Evolutionary conservation across 2,888 invertebrate genomes (phyloP).

Genomic region (Pherbina coryleti): DNA sequence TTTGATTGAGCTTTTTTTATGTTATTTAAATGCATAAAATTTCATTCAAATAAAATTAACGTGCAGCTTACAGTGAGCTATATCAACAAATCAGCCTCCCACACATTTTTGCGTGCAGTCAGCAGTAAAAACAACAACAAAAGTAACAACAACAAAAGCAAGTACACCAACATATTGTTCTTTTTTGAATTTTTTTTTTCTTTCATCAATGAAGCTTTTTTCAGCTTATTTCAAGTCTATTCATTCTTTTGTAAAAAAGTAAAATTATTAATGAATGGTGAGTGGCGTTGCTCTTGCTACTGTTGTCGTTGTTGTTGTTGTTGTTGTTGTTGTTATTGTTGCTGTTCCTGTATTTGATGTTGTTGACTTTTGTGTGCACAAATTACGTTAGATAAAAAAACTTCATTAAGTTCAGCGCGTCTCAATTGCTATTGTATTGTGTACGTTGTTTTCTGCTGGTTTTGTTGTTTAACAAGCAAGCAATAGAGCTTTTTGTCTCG

Average conservation of each 20-base stretch:
- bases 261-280: conserved; percentile 21
- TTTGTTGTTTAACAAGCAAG: neutral
- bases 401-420: conserved; percentile 16
- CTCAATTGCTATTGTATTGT: conserved; percentile 29
- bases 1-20: neutral
- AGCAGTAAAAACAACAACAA: neutral
- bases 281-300: neutral
- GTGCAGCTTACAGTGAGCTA: too few relatives aligned
- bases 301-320: neutral
- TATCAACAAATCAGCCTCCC: neutral
- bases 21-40: too few relatives aligned
- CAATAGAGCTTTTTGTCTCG: neutral
- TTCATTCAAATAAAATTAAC: too few relatives aligned
- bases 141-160: neutral
- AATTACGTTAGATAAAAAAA: conserved; percentile 20
- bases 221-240: neutral
- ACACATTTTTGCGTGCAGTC: neutral
- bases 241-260: conserved; percentile 4
- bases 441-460: neutral
- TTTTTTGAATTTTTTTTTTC: neutral
- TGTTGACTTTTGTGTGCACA: neutral
- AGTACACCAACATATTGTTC: neutral
- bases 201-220: conserved; percentile 10
- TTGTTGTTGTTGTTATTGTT: neutral
- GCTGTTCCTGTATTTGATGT: conserved; percentile 3